These are phyloP conservation scores for Hemitrygon akajei DNA, from an alignment of 2,797 vertebrate genomes.

Conservation along the genomic window DNA sequence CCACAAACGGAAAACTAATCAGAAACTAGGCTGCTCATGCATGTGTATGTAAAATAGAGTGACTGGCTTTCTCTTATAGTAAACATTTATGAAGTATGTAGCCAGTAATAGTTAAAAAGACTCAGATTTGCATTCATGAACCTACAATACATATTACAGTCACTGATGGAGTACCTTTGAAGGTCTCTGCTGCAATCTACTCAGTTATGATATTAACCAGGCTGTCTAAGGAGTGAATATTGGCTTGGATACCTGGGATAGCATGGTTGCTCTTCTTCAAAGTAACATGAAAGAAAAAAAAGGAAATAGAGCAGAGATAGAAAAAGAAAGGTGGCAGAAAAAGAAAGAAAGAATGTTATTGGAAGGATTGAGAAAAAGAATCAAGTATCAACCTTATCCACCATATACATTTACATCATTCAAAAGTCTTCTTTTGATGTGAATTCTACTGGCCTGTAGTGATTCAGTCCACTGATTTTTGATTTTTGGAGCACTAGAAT, in stretches of 20 bases:
- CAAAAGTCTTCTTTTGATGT: too few species aligned
- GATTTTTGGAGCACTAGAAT: too few species aligned
- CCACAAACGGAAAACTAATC: not conserved
- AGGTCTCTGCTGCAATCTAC: not conserved
- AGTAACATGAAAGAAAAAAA: too few species aligned
- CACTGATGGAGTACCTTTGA: not conserved
- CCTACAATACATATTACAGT: not conserved
- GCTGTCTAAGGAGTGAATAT: not conserved
- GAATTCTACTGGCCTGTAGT: too few species aligned
- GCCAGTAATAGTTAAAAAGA: not conserved
- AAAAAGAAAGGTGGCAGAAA: too few species aligned
- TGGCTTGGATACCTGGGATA: not conserved
- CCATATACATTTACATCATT: too few species aligned
- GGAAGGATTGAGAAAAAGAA: too few species aligned
- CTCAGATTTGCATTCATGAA: not conserved
- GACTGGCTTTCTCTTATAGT: not conserved
- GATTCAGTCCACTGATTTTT: too few species aligned
- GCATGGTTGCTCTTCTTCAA: not conserved
- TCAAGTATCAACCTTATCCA: too few species aligned
- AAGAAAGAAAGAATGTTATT: too few species aligned
- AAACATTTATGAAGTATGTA: not conserved
- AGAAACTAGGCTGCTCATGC: not conserved
- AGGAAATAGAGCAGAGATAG: too few species aligned
- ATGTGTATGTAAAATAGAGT: not conserved
- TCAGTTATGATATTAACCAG: not conserved